Conservation (phyloP, 2,888 invertebrate genomes). For the Microplitis manilae region DNA sequence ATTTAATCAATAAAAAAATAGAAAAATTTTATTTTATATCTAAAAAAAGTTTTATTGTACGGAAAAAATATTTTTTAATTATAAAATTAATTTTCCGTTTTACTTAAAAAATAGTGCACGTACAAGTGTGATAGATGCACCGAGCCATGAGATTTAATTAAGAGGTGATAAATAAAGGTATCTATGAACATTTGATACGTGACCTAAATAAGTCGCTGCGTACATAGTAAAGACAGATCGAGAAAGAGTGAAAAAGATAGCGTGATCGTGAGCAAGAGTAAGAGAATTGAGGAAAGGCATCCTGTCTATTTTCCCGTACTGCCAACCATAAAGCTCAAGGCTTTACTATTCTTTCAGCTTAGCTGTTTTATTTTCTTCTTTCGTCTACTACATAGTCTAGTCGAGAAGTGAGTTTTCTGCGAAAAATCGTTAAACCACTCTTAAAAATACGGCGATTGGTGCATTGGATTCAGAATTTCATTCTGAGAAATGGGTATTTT, state of each 20-base stretch:
- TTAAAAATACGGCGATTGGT: no score
- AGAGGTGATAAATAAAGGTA: not conserved
- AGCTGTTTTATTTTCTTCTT: constrained; percentile 4
- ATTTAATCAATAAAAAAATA: not conserved
- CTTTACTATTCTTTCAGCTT: constrained; percentile 32
- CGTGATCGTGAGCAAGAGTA: constrained; percentile 31
- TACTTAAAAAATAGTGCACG: constrained; percentile 38
- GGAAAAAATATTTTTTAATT: not conserved
- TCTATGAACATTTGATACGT: constrained; percentile 45
- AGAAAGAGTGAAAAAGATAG: constrained; percentile 24
- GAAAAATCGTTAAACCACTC: no score
- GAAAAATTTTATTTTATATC: not conserved
- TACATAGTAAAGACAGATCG: constrained; percentile 25
- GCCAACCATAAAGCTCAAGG: constrained; percentile 35
- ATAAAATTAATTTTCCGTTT: not conserved
- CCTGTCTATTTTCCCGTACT: constrained; percentile 40
- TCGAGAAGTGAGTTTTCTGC: no score
- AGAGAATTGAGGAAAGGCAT: constrained; percentile 28
- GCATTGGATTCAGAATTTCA: no score
- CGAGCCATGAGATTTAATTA: not conserved
- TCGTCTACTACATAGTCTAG: no score
- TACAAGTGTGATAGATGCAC: not conserved
- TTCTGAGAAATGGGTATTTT: no score
- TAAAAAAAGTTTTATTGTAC: not conserved
- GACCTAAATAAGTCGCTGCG: constrained; percentile 51